These are phyloP conservation scores for Neofelis nebulosa DNA, from an alignment of 2,113 vertebrate species.

Conservation along the genomic window DNA sequence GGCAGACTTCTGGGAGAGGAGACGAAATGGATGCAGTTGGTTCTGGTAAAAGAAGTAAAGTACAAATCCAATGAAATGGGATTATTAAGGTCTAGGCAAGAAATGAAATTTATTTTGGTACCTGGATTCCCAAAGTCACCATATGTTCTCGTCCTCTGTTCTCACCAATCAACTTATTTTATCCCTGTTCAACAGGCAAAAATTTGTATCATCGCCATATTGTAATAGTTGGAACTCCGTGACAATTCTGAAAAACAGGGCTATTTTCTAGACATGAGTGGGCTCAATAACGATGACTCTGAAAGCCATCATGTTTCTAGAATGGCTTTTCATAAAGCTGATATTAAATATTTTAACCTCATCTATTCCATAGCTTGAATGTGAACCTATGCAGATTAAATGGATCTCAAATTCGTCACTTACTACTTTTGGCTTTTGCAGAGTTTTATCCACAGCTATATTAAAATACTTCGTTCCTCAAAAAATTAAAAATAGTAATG, in stretches of 20 bases:
- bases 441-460: neutral
- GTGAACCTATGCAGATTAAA: conserved; percentile 29
- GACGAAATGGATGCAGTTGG: neutral
- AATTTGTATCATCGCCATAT: too few relatives aligned
- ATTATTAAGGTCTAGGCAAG: neutral
- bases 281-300: neutral
- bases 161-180: neutral
- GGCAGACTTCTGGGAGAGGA: neutral
- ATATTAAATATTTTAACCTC: conserved; percentile 2
- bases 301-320: neutral
- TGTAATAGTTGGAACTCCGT: neutral
- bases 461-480: conserved; percentile 7
- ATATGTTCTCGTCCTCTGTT: neutral
- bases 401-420: neutral
- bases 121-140: neutral
- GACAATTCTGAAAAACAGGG: neutral
- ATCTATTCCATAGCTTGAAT: neutral
- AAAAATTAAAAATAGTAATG: neutral
- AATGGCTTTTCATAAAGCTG: neutral
- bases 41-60: neutral
- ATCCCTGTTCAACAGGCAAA: neutral
- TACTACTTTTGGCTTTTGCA: neutral
- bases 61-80: neutral
- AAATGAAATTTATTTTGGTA: conserved; percentile 9
- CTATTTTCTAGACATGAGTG: neutral